Evolutionary conservation across 2,113 vertebrate species (phyloP), one percentile per base, ranked within the genome.

Genomic region (Trichomycterus rosablanca): DNA sequence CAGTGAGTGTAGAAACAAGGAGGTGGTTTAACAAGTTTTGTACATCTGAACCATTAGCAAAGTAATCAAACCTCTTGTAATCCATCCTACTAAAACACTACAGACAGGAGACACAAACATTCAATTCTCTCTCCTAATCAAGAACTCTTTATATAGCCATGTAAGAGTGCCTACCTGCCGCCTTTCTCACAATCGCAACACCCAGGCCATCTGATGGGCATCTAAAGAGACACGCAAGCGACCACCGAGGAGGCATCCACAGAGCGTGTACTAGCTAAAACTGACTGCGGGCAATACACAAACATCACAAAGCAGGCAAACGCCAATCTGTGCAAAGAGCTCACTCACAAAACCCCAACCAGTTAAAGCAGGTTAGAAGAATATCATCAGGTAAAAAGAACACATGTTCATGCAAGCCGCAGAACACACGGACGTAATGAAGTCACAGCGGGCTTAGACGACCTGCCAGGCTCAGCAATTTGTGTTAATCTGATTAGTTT

Each of bases 101-200:
- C n/a, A n/a, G n/a, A n/a, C n/a, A n/a, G n/a, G n/a, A n/a, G n/a
- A n/a, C n/a, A n/a, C n/a, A n/a, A n/a, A n/a, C n/a, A n/a, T n/a
- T n/a, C n/a, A n/a, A n/a, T n/a, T n/a, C n/a, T n/a, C n/a, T n/a
- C n/a, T n/a, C n/a, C n/a, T n/a, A n/a, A n/a, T n/a, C n/a, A n/a
- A n/a, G n/a, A n/a, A n/a, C n/a, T n/a, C n/a, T n/a, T n/a, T n/a
- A n/a, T n/a, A n/a, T n/a, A n/a, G n/a, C n/a, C n/a, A n/a, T 40
- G 12, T 40, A n/a, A 40, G 12, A 3, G 30, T 15, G 63, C 78
- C 70, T 89, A 90, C 88, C 89, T 89, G 81, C 46, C 76, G 54
- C 48, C 59, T 63, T 71, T 70, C 69, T 85, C 84, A 80, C 85
- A 89, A 7, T 67, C 82, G 44, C 85, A 85, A 78, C 87, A 89